These are phyloP conservation scores for Ypsolopha scabrella DNA, from an alignment of 2,888 invertebrate genomes.

Conservation along the genomic window DNA sequence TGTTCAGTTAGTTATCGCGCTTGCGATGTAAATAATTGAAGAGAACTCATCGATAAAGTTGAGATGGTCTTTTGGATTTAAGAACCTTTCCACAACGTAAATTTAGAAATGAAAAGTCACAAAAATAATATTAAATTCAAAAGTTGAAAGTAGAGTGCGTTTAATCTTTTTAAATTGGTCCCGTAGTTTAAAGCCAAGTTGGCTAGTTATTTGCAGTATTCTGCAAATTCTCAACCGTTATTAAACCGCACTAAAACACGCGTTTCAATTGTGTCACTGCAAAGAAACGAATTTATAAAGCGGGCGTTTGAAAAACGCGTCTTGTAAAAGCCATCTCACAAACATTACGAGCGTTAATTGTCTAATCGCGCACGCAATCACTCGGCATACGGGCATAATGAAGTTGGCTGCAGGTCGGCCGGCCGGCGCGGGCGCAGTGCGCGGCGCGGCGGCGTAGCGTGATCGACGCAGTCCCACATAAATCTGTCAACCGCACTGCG, in stretches of 20 bases:
- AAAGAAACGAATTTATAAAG: not conserved
- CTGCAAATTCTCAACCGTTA: no score
- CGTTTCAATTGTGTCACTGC: not conserved
- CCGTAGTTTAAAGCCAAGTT: no score
- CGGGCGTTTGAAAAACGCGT: not conserved
- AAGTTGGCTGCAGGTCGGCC: constrained; percentile 19
- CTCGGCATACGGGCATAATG: not conserved
- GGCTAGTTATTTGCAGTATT: no score
- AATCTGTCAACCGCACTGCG: constrained; percentile 52
- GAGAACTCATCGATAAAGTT: not conserved
- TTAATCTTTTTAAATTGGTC: no score
- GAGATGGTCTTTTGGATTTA: not conserved
- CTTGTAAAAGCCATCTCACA: not conserved
- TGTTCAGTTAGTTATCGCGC: constrained; percentile 2
- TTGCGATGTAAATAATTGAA: constrained; percentile 2
- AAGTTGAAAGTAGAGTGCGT: no score
- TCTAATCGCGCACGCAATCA: constrained; percentile 50
- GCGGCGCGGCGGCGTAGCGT: no score
- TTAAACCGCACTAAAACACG: not conserved
- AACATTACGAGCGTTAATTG: constrained; percentile 36
- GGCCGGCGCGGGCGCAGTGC: not conserved
- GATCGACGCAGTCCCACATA: constrained; percentile 47
- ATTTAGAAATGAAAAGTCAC: no score
- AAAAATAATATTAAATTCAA: no score
- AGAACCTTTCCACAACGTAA: no score